A percentile compares a stretch with the other conserved stretches of the same genome.
Conservation (phyloP, 2,888 invertebrate species). For the Julus scanicus region DNA sequence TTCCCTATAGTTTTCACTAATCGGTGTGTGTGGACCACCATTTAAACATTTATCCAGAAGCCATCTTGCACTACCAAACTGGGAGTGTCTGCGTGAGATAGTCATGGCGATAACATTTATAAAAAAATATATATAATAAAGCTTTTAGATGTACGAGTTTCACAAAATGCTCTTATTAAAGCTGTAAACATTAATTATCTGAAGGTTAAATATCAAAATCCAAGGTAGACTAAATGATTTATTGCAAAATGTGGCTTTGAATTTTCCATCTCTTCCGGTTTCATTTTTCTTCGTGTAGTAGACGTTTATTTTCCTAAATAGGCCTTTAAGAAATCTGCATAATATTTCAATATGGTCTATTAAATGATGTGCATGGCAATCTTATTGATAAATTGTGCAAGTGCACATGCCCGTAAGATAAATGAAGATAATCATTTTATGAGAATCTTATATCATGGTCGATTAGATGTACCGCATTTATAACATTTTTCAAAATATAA, state of each 20-base stretch:
- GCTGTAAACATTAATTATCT: conserved; percentile 12
- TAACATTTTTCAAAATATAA: conserved; percentile 31
- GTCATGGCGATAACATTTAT: background rate
- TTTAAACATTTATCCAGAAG: background rate
- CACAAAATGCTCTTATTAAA: background rate
- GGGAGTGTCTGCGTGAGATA: background rate
- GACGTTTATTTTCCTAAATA: background rate
- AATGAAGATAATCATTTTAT: conserved; percentile 13
- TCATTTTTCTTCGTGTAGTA: conserved; percentile 6
- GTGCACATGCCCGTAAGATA: background rate
- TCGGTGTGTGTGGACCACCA: background rate
- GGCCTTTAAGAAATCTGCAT: conserved; percentile 23
- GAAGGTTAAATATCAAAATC: conserved; percentile 13
- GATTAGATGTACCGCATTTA: conserved; percentile 9
- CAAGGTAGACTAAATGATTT: background rate
- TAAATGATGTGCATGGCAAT: background rate
- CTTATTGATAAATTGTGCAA: background rate
- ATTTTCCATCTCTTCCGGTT: background rate
- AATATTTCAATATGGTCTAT: conserved; percentile 4
- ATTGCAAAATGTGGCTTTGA: background rate
- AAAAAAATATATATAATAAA: background rate
- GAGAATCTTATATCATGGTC: background rate
- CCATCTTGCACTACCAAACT: background rate
- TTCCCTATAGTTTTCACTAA: background rate
- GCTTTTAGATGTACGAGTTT: conserved; percentile 18